Base-by-base conservation (phyloP, 1,140 invertebrate genomes). In the Drosophila sp. region DNA sequence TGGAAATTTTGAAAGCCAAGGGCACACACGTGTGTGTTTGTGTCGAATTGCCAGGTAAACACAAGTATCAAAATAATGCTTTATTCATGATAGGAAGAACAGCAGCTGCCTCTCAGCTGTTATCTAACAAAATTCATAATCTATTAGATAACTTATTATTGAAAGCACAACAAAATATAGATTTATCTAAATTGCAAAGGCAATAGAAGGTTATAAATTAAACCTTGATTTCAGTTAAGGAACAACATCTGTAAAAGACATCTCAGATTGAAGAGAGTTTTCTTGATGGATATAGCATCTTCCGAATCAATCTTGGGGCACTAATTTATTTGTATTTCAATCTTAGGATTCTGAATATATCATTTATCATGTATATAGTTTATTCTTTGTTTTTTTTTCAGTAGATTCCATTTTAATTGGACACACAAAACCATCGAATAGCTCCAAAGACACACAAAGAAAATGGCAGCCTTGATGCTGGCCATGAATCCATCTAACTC, bases 401-500 rank as follows among this genome's bases (percentile, higher is more conserved):
- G 56, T 30, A 17, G 70, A 58, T 60, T 63, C 10, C 50, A 50
- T 54, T 69, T 65, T 64, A 80, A 76, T 74, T 67, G 38, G 30
- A 69, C 30, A 56, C 41, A 23, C 11, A 33, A 27, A 57, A 17
- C 30, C 11, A 32, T 33, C 55, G 11, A 58, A n/a, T 44, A 62
- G 30, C 30, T 17, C 17, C 54, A 57, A 40, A 47, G 8, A 32
- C 40, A 41, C 11, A 71, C 10, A 32, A 5, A 61, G 4, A 60
- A 73, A 35, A 85, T 85, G 81, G 57, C 81, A 56, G 61, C 75
- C 11, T 76, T 58, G 58, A 85, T 86, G 82, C 67, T 82, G 79
- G 76, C 83, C 30, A 64, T 40, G 41, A 89, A 83, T 61, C 68
- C 64, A 54, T 60, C 75, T 32, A 62, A 33, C 50, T 4, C 23